Base-by-base conservation (phyloP, 2,113 vertebrate species). In the Podarcis cretensis region DNA sequence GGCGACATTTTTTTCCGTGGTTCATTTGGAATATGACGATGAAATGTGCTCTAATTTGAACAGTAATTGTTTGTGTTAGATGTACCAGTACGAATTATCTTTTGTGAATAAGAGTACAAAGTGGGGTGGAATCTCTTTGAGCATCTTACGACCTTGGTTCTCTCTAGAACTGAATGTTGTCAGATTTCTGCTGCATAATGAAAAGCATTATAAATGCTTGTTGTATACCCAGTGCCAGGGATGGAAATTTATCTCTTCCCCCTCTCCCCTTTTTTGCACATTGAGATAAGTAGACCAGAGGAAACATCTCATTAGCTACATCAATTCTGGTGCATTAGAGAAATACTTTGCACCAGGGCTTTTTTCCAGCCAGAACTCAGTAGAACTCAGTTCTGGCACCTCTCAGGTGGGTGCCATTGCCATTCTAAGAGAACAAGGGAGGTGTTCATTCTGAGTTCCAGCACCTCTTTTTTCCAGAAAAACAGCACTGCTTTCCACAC, bases 151-250 rank as follows among this genome's bases (percentile, higher is more conserved):
- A 91, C 88, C 77, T 48, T 90, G 79, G 65, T 90, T 92, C 73
- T 94, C 86, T 43, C 74, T 94, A 73, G 88, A 92, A 89, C 90
- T 92, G 92, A 95, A 71, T 65, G 25, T 84, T 88, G 90, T 92
- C 89, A 81, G 81, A 93, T 91, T 91, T 82, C 85, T 90, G 85
- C 91, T 91, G n/a, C 86, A 84, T 87, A 92, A 73, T 89, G 88
- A 81, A 92, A 93, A 96, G 88, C 90, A 90, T 87, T 89, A 93
- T 95, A 94, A 95, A 96, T 96, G 96, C 95, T 92, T 84, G 94
- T 92, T 91, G 86, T 89, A 87, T 88, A 54, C 90, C 92, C 90
- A 90, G 54, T 93, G 86, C 92, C 94, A 83, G 87, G 95, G 80
- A 93, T 93, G 89, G 88, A 92, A 89, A 92, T 87, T 92, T 74